These are phyloP conservation scores for Lycorma delicatula DNA, from an alignment of 1,140 invertebrate species.

Conservation along the genomic window DNA sequence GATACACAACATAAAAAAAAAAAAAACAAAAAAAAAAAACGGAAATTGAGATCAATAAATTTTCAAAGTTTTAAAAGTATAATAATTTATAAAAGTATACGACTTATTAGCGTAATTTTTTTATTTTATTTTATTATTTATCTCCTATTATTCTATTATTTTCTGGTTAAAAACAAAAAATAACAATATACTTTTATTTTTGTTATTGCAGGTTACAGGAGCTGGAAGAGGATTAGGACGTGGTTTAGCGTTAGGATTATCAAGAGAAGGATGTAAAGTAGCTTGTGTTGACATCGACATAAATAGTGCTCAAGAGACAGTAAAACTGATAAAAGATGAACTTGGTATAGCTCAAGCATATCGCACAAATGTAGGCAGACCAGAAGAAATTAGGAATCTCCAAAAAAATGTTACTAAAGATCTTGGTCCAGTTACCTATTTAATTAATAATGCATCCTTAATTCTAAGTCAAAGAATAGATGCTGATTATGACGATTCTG, in stretches of 20 bases:
- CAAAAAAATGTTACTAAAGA: not conserved
- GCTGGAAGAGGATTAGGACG: conserved; percentile 57
- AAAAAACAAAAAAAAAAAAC: too few species aligned
- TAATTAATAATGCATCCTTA: conserved; percentile 23
- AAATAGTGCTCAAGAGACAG: conserved; percentile 43
- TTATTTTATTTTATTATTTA: too few species aligned
- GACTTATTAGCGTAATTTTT: too few species aligned
- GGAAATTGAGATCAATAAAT: too few species aligned
- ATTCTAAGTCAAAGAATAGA: not conserved
- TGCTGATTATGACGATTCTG: conserved; percentile 2
- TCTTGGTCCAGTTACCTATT: conserved; percentile 14
- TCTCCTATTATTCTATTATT: too few species aligned
- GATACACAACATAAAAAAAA: too few species aligned
- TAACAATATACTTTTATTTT: too few species aligned
- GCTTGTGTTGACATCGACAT: conserved; percentile 56
- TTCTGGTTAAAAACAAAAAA: too few species aligned
- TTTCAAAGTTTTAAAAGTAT: too few species aligned
- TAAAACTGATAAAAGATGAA: conserved; percentile 32
- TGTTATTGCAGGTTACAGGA: conserved; percentile 52
- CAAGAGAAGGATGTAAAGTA: conserved; percentile 48
- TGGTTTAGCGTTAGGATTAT: conserved; percentile 52
- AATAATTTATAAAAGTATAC: too few species aligned
- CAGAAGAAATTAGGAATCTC: conserved; percentile 11
- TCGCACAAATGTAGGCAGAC: conserved; percentile 15
- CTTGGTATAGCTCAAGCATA: conserved; percentile 16